Conservation (phyloP, 2,888 invertebrate species). For the Punctoribates punctum region DNA sequence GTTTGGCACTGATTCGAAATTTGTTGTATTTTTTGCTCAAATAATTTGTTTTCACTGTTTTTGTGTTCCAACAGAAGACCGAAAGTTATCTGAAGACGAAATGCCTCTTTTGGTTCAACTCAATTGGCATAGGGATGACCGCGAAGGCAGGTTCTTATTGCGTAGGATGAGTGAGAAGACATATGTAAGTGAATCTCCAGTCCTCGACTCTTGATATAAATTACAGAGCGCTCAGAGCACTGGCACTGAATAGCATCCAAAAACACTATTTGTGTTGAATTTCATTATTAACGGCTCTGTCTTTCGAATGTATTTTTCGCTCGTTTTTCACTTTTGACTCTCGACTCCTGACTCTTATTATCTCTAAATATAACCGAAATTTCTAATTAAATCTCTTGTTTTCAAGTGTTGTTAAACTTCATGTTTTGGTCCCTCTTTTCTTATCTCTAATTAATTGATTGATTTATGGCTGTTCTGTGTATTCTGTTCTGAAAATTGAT, state of each 20-base stretch:
- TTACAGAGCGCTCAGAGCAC: neutral
- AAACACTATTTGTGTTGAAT: neutral
- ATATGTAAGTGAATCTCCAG: constrained; percentile 48
- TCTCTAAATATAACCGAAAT: neutral
- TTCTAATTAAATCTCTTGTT: too few relatives aligned
- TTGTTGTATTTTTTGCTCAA: neutral
- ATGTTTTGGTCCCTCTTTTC: neutral
- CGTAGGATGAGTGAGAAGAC: constrained; percentile 83
- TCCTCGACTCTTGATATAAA: neutral
- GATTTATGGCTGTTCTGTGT: neutral
- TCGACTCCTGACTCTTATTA: neutral
- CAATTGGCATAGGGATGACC: constrained; percentile 98
- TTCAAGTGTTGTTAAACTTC: too few relatives aligned
- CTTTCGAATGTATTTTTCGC: neutral
- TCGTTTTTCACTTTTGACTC: neutral
- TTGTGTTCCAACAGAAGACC: constrained; percentile 65
- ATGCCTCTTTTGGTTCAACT: constrained; percentile 93
- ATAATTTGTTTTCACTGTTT: neutral
- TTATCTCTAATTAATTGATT: constrained; percentile 13
- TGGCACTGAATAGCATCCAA: neutral
- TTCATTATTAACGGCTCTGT: neutral
- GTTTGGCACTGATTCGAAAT: neutral
- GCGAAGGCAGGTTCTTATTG: constrained; percentile 93
- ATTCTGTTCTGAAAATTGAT: neutral
- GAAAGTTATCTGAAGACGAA: constrained; percentile 82